These are phyloP conservation scores for Eutrigla gurnardus DNA, from an alignment of 2,797 vertebrate species.

Conservation along the genomic window DNA sequence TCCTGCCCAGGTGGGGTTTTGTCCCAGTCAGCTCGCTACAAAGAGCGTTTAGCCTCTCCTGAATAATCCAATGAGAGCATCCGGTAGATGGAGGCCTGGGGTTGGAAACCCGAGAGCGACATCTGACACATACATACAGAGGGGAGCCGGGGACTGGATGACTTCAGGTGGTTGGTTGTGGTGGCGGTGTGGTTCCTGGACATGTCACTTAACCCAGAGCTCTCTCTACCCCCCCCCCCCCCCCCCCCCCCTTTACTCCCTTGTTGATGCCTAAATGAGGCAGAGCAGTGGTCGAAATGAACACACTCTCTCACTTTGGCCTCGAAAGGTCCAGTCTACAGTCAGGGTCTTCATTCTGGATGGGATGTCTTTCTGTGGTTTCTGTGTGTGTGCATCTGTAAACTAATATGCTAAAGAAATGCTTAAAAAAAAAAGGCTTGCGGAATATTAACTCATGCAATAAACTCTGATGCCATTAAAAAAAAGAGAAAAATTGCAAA, in stretches of 20 bases:
- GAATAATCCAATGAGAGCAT: constrained; percentile 84
- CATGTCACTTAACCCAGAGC: constrained; percentile 72
- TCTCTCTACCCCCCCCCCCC: constrained; percentile 47
- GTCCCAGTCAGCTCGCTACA: constrained; percentile 78
- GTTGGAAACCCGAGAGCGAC: constrained; percentile 81
- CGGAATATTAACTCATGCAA: not conserved
- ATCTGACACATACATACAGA: constrained; percentile 75
- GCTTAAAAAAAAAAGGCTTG: not conserved
- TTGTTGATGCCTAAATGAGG: constrained; percentile 49
- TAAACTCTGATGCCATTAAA: not conserved
- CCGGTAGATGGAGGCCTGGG: constrained; percentile 79
- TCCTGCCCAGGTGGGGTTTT: constrained; percentile 78
- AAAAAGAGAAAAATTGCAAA: not conserved
- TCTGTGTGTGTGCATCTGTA: constrained; percentile 1
- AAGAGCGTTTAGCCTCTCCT: constrained; percentile 85
- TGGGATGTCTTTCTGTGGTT: not conserved
- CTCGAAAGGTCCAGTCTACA: constrained; percentile 42
- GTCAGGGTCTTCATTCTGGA: constrained; percentile 11
- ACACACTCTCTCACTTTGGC: constrained; percentile 44
- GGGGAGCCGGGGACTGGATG: constrained; percentile 65
- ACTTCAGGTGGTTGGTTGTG: constrained; percentile 69
- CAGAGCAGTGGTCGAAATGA: constrained; percentile 50
- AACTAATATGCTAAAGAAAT: not conserved
- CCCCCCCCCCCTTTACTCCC: constrained; percentile 35
- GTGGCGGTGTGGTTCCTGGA: constrained; percentile 64